Evolutionary conservation across 2,888 invertebrate genomes (phyloP).

Genomic region (Latrodectus hesperus): DNA sequence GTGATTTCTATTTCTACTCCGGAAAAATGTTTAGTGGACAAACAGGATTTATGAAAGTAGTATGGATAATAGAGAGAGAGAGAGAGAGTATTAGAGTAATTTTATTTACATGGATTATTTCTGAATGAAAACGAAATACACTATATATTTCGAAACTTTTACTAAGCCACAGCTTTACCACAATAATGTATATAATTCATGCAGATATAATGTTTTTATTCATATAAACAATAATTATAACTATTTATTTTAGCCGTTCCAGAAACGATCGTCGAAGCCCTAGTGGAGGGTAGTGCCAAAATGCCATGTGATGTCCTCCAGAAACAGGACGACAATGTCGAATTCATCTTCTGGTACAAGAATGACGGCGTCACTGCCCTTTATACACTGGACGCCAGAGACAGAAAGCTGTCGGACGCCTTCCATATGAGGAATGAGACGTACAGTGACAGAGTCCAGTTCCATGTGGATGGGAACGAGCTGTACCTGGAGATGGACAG

Average conservation of each 20-base stretch:
- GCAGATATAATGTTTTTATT: neutral
- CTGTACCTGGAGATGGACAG: constrained; percentile 57
- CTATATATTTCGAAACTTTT: too few relatives aligned
- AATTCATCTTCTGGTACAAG: constrained; percentile 68
- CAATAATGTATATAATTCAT: too few relatives aligned
- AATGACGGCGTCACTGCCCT: constrained; percentile 63
- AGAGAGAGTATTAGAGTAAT: too few relatives aligned
- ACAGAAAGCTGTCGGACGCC: constrained; percentile 28
- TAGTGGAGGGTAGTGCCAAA: constrained; percentile 59
- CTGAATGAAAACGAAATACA: too few relatives aligned
- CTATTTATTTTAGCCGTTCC: constrained; percentile 34
- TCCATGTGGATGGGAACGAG: constrained; percentile 20
- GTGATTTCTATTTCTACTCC: too few relatives aligned
- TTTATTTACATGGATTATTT: too few relatives aligned
- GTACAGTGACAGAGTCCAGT: constrained; percentile 51
- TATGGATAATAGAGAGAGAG: too few relatives aligned
- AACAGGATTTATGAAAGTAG: too few relatives aligned
- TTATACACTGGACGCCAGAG: constrained; percentile 58
- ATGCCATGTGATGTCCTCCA: constrained; percentile 60
- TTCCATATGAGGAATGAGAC: constrained; percentile 56
- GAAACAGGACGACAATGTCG: constrained; percentile 45
- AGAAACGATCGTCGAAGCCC: constrained; percentile 56
- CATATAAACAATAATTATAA: neutral
- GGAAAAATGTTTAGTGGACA: too few relatives aligned
- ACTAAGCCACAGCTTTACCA: too few relatives aligned